A percentile compares a stretch with the other conserved stretches of the same genome.
phyloP scores from a whole-genome alignment of 2,113 vertebrate genomes.

The Pitta sordida region DNA sequence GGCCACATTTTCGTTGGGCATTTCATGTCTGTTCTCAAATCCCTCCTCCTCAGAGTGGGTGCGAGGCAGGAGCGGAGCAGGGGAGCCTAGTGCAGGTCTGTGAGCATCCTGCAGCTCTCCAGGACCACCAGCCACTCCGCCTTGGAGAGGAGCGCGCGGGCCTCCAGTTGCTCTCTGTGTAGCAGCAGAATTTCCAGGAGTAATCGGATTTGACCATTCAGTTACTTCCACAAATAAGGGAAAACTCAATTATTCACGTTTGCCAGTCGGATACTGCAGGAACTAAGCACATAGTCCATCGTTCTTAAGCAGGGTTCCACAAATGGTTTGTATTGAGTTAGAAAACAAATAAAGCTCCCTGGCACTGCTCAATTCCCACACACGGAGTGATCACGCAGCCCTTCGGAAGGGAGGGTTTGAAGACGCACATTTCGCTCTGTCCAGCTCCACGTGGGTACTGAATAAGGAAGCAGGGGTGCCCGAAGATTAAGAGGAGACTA shows the following conservation, averaged over 20 bases:
- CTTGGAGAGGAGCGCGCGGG: fast-evolving
- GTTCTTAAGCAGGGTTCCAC: not conserved
- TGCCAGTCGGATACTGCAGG: not conserved
- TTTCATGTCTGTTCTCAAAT: not conserved
- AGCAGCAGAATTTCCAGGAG: not conserved
- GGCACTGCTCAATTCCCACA: not conserved
- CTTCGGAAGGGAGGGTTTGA: not conserved
- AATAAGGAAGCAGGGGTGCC: not conserved
- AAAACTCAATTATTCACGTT: slow-evolving; percentile 30
- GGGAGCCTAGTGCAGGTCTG: fast-evolving
- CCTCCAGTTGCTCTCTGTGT: not conserved
- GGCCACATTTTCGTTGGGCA: not conserved
- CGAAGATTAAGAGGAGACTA: not conserved
- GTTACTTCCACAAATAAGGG: slow-evolving; percentile 6
- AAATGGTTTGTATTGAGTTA: not conserved
- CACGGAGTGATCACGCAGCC: not conserved
- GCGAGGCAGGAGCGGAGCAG: not conserved
- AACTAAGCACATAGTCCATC: not conserved
- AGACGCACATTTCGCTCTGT: fast-evolving
- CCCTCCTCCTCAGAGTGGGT: not conserved
- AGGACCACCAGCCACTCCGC: not conserved
- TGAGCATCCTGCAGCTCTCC: not conserved
- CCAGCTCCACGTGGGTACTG: not conserved
- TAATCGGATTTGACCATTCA: slow-evolving; percentile 8
- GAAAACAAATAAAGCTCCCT: not conserved